A percentile compares a stretch with the other conserved stretches of the same genome.
These are phyloP conservation scores for Excalfactoria chinensis DNA, from an alignment of 2,113 vertebrate species.

Conservation along the genomic window DNA sequence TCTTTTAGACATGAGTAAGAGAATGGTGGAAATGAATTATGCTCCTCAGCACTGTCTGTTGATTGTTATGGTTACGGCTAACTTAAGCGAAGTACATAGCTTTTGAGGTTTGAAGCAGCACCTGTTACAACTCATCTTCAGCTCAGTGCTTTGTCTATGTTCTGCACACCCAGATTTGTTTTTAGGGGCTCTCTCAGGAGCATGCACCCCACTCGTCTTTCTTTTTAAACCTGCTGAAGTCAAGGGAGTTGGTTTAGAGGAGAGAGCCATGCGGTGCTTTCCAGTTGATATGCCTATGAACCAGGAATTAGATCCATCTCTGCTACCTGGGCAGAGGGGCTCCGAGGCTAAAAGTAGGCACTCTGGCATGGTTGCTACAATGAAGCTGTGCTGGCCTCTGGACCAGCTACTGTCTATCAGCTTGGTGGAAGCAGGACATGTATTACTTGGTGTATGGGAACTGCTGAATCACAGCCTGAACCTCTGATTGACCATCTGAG, in stretches of 20 bases:
- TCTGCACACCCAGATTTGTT: background rate
- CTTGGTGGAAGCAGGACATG: background rate
- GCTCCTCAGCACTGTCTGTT: background rate
- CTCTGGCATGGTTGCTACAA: background rate
- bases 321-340: background rate
- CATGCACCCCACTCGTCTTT: background rate
- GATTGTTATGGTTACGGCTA: background rate
- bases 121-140: background rate
- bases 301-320: rapidly evolving
- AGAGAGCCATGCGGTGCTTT: background rate
- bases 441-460: background rate
- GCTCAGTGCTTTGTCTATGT: rapidly evolving
- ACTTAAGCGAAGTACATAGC: background rate
- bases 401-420: rapidly evolving
- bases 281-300: background rate
- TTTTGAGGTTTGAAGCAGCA: background rate
- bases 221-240: background rate
- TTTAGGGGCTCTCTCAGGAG: background rate
- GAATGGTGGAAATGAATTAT: background rate
- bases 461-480: too few species aligned
- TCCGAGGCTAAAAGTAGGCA: background rate
- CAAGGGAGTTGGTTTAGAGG: background rate
- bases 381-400: background rate
- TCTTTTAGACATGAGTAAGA: background rate
- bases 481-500: too few species aligned